Evolutionary conservation across 2,888 invertebrate species (phyloP), one percentile per base, ranked within the genome.

Genomic region (Drepana falcataria): DNA sequence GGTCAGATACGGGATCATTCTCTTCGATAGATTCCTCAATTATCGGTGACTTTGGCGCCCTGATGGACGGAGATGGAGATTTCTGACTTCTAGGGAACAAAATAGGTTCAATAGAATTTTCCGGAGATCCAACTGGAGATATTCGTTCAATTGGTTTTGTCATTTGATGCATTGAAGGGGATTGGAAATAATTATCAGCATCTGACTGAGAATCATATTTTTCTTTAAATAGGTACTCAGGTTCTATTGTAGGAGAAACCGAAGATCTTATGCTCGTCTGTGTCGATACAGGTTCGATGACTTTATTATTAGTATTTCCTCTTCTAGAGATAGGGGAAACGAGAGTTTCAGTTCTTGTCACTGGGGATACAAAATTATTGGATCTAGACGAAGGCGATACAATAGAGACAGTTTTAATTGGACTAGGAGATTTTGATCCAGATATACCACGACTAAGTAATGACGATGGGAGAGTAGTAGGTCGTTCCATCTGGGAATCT

Each of bases 401-500:
- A 59, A 84, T 64, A 56, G 78, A 71, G 59, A 76, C 67, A 58
- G 74, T 77, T 82, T 87, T 87, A 60, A 85, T 77, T 65, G 90
- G 90, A 85, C 90, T 90, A 80, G 87, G 81, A 60, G 88, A 83
- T 77, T 87, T 88, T 59, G 80, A 75, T 71, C 72, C 75, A 66
- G 85, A 71, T 69, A 77, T 69, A 75, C 79, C 77, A 71, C 87
- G 77, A 75, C 71, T 84, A 59, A 82, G 75, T 77, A 90, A 78
- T 56, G 81, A 75, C 64, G 85, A 75, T 55, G 90, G 90, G 61
- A 91, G 81, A 54, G 84, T 87, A 56, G 79, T 79, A 57, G 91
- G 82, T 66, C 92, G 79, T 75, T 92, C 80, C 59, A 75, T 64
- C 68, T 83, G 79, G 57, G 91, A 90, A 70, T 94, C 94, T 53